Base-by-base conservation (phyloP, 2,797 vertebrate genomes). In the Trachops cirrhosus region DNA sequence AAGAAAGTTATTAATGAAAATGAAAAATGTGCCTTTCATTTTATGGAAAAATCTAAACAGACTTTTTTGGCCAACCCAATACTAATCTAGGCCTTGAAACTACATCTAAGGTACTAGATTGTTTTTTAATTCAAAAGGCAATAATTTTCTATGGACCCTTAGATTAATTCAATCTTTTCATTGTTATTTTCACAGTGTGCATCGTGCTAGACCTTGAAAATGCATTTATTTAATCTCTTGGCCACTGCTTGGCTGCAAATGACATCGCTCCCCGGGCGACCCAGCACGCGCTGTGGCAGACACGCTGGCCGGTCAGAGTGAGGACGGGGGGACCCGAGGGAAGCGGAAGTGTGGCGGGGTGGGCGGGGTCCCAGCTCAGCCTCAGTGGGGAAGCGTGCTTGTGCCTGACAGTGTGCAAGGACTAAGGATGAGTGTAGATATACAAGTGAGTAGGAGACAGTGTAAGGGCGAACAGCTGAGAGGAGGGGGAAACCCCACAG, bases 131-230 rank as follows among this genome's bases (percentile, higher is more conserved):
- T 48, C 21, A 90, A 71, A 88, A 94, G 57, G 0, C 37, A 24
- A 41, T 79, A 59, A 74, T 91, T 92, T 79, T 11, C 39, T 41
- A 7, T 32, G 16, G 59, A 54, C 9, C 14, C 1, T 39, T 77
- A 50, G 67, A 44, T 82, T 77, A 80, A 91, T 41, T 48, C n/a
- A 70, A 2, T 79, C 8, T 75, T 94, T 77, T 86, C 52, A 64
- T 19, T 89, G 29, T n/a, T 80, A 48, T 75, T 92, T 95, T 94
- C 32, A 50, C 79, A 84, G 3, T 22, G 8, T 15, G 6, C 39
- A 26, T 54, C 22, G 2, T 79, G 9, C 21, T 86, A 52, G 10
- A 67, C 34, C 9, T 79, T 86, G 50, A 73, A 95, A 77, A 52
- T 71, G 29, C 12, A 73, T 77, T 71, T 46, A 64, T 84, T 54